Evolutionary conservation across 2,888 invertebrate genomes (phyloP), one percentile per base, ranked within the genome.

Genomic region (Mythimna ferrago): DNA sequence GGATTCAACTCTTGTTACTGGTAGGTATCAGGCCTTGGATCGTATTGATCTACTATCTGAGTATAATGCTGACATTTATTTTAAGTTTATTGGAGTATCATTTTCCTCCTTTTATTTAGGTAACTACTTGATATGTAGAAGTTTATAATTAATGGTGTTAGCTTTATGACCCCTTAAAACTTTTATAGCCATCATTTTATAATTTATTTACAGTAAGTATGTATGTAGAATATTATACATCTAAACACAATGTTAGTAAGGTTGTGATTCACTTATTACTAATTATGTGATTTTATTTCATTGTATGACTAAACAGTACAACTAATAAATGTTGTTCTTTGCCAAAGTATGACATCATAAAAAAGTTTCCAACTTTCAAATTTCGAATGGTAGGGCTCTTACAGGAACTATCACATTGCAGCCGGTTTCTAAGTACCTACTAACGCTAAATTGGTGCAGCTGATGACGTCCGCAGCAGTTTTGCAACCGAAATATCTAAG

Each of bases 211-310:
- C 6, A 64, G 4, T 26, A 26, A 26, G 26, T 26, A 26, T 26
- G 26, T 16, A 58, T 26, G 38, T 61, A 21, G 6, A 21, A 57
- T 58, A 61, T 26, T 60, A 61, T 3, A 54, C 11, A 26, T 26
- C 26, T 26, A 26, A 26, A 51, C 26, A 19, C 26, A 19, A 80
- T 53, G 21, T 60, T 26, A 1, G 0, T 51, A 54, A 10, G 41
- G 32, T 10, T n/a, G 32, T 73, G 73, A 82, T 44, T 80, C 60
- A 82, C 66, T 63, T 82, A 72, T 58, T 72, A 82, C 38, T 57
- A 78, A 78, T 77, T 66, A 67, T 82, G 65, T 65, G 66, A 66
- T 44, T 66, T 14, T 64, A 60, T 57, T 71, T 54, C 6, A 57
- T 48, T 32, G 44, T 73, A 68, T 78, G 82, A 78, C 78, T 82